Evolutionary conservation across 2,888 invertebrate genomes (phyloP).

Genomic region (Taphrorychus bicolor): DNA sequence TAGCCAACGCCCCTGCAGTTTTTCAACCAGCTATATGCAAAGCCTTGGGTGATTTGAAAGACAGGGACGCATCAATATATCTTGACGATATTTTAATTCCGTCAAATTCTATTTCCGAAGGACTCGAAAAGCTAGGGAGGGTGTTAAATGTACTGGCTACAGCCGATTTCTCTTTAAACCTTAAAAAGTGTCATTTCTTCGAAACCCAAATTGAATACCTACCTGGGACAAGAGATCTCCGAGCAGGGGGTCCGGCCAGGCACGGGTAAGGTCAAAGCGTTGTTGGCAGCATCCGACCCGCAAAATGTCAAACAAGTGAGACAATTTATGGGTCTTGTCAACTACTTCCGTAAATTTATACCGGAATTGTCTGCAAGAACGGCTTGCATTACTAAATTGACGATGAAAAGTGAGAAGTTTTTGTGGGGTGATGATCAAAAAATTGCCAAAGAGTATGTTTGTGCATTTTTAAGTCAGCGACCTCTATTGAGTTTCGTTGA

Average conservation of each 20-base stretch:
- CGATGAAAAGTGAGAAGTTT: conserved; percentile 1
- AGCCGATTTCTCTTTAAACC: conserved; percentile 13
- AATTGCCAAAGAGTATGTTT: neutral
- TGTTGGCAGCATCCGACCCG: conserved; percentile 6
- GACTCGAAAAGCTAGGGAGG: conserved; percentile 7
- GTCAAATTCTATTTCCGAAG: conserved; percentile 10
- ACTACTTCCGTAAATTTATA: conserved; percentile 20
- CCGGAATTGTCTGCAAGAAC: conserved; percentile 6
- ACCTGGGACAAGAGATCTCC: conserved; percentile 20
- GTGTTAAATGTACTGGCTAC: conserved; percentile 1
- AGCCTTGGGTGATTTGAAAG: conserved; percentile 38
- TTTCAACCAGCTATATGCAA: conserved; percentile 49
- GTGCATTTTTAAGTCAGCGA: neutral
- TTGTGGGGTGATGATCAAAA: conserved; percentile 3
- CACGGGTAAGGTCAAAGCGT: conserved; percentile 40
- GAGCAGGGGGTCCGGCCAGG: conserved; percentile 38
- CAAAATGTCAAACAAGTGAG: conserved; percentile 7
- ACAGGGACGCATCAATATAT: conserved; percentile 16
- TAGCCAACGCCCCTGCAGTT: conserved; percentile 47
- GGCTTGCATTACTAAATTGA: conserved; percentile 6
- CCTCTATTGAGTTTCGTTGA: conserved; percentile 6
- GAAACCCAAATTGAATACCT: conserved; percentile 12
- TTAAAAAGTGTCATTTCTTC: conserved; percentile 18
- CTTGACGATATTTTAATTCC: conserved; percentile 27
- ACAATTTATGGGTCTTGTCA: conserved; percentile 44